Evolutionary conservation across 2,797 vertebrate species (phyloP), one percentile per base, ranked within the genome.

Genomic region (Otolemur crassicaudatus): DNA sequence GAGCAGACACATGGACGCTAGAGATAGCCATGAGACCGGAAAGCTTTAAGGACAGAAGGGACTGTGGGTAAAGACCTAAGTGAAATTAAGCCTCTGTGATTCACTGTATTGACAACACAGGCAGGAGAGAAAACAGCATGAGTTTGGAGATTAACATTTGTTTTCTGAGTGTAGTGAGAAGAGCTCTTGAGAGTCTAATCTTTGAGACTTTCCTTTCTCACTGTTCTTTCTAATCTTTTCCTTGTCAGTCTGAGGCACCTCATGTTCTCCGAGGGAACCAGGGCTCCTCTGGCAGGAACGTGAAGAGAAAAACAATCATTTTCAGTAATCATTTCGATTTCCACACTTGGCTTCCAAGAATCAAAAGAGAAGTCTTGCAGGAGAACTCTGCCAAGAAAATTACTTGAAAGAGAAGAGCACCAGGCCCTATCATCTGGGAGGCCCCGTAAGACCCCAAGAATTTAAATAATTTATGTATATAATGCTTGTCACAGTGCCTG

Each of bases 281-380:
- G 70, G 2, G 20, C 86, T 65, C 13, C n/a, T 84, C n/a, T 75
- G 67, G 5, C 9, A 82, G 43, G 87, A 92, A 80, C 60, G 23
- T 53, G 67, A 82, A 73, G 20, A 89, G 88, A 95, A 73, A 46
- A 3, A 69, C 43, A 92, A 43, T 43, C 67, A 29, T 60, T 70
- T 87, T 80, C 27, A 60, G n/a, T 16, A 80, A 31, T 87, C 19
- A 22, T 75, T 92, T 96, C 60, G 94, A 70, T 76, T 83, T 25
- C 58, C 22, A 83, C 5, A 76, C 1, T 31, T 11, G 14, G 25
- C 13, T 92, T 94, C n/a, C 2, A 14, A 87, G 29, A 90, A 84
- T 63, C 65, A 65, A 79, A 94, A 81, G 19, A 10, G 22, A 90
- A 77, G 2, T 23, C 70, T 77, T 46, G 5, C 1, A 56, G 67